Conservation (phyloP, 2,888 invertebrate genomes). For the Lasius platythorax region DNA sequence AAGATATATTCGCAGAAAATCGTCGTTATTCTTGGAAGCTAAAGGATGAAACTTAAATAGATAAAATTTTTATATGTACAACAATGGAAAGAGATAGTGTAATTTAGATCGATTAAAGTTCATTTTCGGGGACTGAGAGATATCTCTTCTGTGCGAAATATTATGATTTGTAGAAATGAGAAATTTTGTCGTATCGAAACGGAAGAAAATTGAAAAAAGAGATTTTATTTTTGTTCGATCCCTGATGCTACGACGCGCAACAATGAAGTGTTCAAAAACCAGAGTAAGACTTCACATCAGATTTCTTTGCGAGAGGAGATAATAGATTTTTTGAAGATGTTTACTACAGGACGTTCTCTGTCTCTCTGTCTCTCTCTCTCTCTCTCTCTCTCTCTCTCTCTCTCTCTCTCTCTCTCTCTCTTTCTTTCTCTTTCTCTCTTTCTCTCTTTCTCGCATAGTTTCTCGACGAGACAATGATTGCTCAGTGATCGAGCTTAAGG, state of each 20-base stretch:
- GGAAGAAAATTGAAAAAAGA: conserved; percentile 27
- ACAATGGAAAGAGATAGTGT: background rate
- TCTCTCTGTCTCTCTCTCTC: background rate
- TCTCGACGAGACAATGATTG: conserved; percentile 64
- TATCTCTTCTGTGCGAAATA: background rate
- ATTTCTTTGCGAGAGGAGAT: conserved; percentile 72
- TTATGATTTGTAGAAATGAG: conserved; percentile 22
- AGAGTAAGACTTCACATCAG: conserved; percentile 74
- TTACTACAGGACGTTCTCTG: conserved; percentile 68
- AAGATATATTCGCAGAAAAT: conserved; percentile 11
- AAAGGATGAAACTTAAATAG: conserved; percentile 13
- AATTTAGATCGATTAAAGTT: conserved; percentile 25
- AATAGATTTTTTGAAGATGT: conserved; percentile 74
- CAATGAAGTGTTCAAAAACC: conserved; percentile 79
- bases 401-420: too few species aligned
- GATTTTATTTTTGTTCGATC: conserved; percentile 12
- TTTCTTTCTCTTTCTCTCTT: conserved; percentile 52
- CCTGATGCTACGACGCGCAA: conserved; percentile 64
- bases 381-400: background rate
- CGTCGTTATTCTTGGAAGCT: conserved; percentile 36
- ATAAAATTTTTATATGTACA: conserved; percentile 40
- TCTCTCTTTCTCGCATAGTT: conserved; percentile 23
- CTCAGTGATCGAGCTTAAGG: conserved; percentile 77
- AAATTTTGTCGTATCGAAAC: conserved; percentile 15
- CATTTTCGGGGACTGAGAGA: background rate